Evolutionary conservation across 2,888 invertebrate genomes (phyloP).

Genomic region (Plagodis dolabraria): DNA sequence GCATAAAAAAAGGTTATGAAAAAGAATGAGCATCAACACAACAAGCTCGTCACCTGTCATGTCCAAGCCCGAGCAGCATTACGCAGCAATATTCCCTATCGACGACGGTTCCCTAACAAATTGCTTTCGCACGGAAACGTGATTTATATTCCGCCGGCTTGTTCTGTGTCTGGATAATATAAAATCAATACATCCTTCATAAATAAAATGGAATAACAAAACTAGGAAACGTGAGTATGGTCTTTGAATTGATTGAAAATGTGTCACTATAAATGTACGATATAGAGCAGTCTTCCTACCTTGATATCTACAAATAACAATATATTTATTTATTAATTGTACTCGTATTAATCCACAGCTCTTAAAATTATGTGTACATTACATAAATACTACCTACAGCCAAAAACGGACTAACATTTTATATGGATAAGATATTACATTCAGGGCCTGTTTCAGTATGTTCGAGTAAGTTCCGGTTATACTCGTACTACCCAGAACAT

Average conservation of each 20-base stretch:
- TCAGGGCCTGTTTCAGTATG: too few relatives aligned
- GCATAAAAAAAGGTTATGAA: constrained; percentile 8
- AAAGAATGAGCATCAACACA: constrained; percentile 12
- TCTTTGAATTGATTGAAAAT: neutral
- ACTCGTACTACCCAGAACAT: too few relatives aligned
- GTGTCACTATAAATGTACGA: too few relatives aligned
- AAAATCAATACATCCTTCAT: constrained; percentile 33
- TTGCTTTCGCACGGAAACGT: constrained; percentile 32
- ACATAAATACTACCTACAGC: too few relatives aligned
- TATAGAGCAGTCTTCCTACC: too few relatives aligned
- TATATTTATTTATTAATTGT: too few relatives aligned
- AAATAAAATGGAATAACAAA: constrained; percentile 19
- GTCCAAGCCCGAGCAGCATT: constrained; percentile 18
- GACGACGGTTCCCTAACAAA: constrained; percentile 29
- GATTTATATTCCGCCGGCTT: constrained; percentile 37
- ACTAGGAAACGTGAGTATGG: constrained; percentile 3
- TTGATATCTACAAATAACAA: too few relatives aligned
- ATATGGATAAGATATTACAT: too few relatives aligned
- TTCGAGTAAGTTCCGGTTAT: too few relatives aligned
- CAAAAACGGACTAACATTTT: too few relatives aligned
- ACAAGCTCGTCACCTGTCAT: constrained; percentile 20
- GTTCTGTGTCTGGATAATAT: constrained; percentile 35
- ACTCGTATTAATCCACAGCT: too few relatives aligned
- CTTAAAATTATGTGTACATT: too few relatives aligned
- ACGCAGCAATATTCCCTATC: constrained; percentile 26